Conservation (phyloP, 2,113 vertebrate species). For the Plectropomus leopardus region DNA sequence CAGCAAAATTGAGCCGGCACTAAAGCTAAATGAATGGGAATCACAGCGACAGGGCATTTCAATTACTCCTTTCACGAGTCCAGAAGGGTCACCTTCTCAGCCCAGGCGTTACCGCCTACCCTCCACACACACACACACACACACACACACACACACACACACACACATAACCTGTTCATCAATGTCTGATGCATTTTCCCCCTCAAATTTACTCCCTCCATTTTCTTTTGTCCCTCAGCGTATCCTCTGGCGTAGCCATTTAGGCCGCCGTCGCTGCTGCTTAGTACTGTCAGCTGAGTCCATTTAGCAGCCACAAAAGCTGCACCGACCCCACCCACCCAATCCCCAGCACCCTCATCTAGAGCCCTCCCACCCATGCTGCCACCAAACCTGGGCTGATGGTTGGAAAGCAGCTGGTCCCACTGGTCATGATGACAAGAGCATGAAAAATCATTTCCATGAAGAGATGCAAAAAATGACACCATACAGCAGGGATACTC, state of each 20-base stretch:
- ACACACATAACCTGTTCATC: constrained; percentile 49
- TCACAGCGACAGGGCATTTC: constrained; percentile 54
- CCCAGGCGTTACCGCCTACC: neutral
- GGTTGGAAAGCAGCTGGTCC: constrained; percentile 66
- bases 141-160: constrained; percentile 24
- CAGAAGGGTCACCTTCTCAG: constrained; percentile 66
- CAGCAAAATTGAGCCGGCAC: constrained; percentile 32
- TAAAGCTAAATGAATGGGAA: constrained; percentile 60
- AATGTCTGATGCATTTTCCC: constrained; percentile 36
- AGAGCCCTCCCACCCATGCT: constrained; percentile 13
- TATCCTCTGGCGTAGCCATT: constrained; percentile 65
- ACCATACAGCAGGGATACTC: too few relatives aligned
- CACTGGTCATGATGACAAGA: constrained; percentile 19
- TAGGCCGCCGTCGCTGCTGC: constrained; percentile 57
- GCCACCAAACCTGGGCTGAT: constrained; percentile 57
- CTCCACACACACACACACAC: neutral
- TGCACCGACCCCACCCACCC: constrained; percentile 41
- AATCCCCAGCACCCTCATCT: constrained; percentile 17
- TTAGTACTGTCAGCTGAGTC: constrained; percentile 81
- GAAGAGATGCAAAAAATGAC: neutral
- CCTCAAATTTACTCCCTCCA: constrained; percentile 41
- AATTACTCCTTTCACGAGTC: constrained; percentile 59
- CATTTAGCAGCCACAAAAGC: constrained; percentile 79
- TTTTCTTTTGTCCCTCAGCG: constrained; percentile 70
- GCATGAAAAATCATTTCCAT: constrained; percentile 58